Evolutionary conservation across 2,797 vertebrate genomes (phyloP).

Genomic region (Myiotriccus ornatus): DNA sequence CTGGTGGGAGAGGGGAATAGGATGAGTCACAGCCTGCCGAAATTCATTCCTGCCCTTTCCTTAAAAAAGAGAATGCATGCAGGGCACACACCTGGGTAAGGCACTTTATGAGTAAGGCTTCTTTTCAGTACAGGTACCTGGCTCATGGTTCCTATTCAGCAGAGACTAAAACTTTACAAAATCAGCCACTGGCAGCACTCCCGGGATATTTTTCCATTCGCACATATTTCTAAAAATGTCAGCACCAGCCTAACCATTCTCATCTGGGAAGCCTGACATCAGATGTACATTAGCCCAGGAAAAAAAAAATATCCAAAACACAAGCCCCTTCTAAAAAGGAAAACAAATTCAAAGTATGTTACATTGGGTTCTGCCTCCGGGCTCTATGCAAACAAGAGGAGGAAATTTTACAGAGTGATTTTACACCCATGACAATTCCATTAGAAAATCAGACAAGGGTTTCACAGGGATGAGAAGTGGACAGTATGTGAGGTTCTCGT

Average conservation of each 20-base stretch:
- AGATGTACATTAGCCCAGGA: not conserved
- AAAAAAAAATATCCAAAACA: not conserved
- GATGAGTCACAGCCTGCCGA: not conserved
- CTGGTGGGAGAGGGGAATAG: not conserved
- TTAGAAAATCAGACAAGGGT: not conserved
- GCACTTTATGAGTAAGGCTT: not conserved
- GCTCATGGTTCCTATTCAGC: not conserved
- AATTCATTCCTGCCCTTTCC: not conserved
- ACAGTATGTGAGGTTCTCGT: not conserved
- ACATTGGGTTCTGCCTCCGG: not conserved
- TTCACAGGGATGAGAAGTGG: not conserved
- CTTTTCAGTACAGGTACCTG: slow-evolving; percentile 4
- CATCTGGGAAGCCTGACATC: slow-evolving; percentile 35
- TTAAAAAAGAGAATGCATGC: not conserved
- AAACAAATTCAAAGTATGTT: slow-evolving; percentile 40
- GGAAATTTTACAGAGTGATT: not conserved
- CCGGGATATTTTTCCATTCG: slow-evolving; percentile 51
- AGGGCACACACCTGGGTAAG: not conserved
- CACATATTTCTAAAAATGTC: slow-evolving; percentile 63
- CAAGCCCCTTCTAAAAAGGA: slow-evolving; percentile 52
- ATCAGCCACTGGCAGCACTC: slow-evolving; percentile 36
- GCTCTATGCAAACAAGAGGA: not conserved
- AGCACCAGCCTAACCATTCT: slow-evolving; percentile 8
- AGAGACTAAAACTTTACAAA: slow-evolving; percentile 3
- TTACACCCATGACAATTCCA: not conserved